Evolutionary conservation across 2,888 invertebrate species (phyloP), one percentile per base, ranked within the genome.

Genomic region (Timema podura): DNA sequence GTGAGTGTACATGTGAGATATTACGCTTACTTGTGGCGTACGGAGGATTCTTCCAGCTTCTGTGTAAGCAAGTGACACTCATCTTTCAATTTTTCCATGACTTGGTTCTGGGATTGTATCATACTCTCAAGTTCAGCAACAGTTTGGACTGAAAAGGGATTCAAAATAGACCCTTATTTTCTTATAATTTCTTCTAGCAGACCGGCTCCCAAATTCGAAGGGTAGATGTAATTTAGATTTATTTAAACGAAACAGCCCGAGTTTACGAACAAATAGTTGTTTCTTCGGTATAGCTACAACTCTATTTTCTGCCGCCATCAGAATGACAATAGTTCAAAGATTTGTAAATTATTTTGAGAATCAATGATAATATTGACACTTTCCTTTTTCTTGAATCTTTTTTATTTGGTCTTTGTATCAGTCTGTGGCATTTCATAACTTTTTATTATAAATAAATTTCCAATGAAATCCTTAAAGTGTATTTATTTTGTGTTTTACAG

Each of bases 71-170:
- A 87, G 86, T 91, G 93, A 87, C 93, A 93, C 86, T 94, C 93
- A 81, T 87, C 87, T 81, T 92, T 92, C 84, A 94, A 89, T 89
- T 91, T 93, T 87, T 92, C 92, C 90, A 93, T 91, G 89, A 93
- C 91, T 88, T 90, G 90, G 88, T 91, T 92, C 89, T 94, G 93
- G 85, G 90, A 91, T 85, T 90, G 90, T 85, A 94, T 89, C 90
- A 92, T 90, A 83, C 89, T 88, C 87, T 93, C 93, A 85, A 94
- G 89, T 85, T 91, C 92, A 85, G 89, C 89, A 84, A 93, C 92
- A 81, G 92, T 93, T 85, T 91, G 90, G 87, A 89, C 93, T 93
- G 90, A 84, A 89, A 87, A 71, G 67, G 70, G 71, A 73, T 72
- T 72, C 54, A 72, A 69, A 72, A 65, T 45, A 64, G 57, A 48